These are phyloP conservation scores for Ovibos moschatus DNA, from an alignment of 2,113 vertebrate species.

Conservation along the genomic window DNA sequence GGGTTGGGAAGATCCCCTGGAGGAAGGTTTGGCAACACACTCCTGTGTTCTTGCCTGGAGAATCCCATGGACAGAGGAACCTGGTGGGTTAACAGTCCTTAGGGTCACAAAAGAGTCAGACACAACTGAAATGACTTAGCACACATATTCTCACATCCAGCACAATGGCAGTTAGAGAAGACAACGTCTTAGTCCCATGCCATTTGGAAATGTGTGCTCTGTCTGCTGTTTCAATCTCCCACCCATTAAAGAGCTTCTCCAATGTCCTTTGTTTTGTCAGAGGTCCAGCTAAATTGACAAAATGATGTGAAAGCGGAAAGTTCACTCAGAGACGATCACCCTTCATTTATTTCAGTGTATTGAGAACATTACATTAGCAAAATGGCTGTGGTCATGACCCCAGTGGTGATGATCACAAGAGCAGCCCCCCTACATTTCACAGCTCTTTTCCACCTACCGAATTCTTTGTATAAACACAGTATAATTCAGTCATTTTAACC, in stretches of 20 bases:
- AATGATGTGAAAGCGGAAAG: neutral
- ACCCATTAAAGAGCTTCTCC: neutral
- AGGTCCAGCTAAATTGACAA: too few relatives aligned
- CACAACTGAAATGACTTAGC: neutral
- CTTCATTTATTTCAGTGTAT: neutral
- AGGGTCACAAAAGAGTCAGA: neutral
- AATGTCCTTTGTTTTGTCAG: neutral
- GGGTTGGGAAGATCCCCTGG: neutral
- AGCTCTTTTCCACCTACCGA: neutral
- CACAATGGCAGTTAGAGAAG: neutral
- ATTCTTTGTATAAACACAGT: neutral
- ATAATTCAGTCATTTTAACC: neutral
- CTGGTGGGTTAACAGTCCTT: neutral
- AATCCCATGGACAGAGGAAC: neutral
- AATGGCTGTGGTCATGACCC: neutral
- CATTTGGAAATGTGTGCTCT: neutral
- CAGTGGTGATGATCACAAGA: neutral
- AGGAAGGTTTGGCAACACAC: neutral
- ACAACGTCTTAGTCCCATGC: fast-evolving
- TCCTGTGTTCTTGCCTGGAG: neutral
- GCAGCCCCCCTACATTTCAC: neutral
- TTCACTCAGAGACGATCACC: neutral
- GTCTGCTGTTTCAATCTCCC: neutral
- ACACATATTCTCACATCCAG: neutral
- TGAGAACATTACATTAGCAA: neutral